phyloP scores from a whole-genome alignment of 2,797 vertebrate species.

The Amblyraja radiata region DNA sequence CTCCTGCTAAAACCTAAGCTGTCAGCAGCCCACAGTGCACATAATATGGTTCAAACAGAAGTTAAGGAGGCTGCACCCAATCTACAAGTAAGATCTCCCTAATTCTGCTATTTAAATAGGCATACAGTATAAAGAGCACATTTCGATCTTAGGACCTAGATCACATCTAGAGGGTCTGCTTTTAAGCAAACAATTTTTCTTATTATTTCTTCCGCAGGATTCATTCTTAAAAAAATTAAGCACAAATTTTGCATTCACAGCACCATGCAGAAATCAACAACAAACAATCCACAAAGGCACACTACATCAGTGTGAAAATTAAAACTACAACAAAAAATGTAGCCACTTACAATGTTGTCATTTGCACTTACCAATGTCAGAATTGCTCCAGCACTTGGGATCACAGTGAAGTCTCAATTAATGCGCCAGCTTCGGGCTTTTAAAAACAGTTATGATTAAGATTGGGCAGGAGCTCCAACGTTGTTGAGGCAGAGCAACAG shows the following conservation, averaged over 20 bases:
- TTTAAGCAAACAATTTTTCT: not conserved
- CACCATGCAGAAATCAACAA: not conserved
- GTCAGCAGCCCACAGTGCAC: not conserved
- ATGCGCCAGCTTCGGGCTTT: not conserved
- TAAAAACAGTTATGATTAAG: not conserved
- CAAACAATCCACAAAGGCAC: not conserved
- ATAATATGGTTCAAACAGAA: not conserved
- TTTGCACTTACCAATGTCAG: not conserved
- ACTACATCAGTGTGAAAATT: conserved; percentile 5
- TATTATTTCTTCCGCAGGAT: not conserved
- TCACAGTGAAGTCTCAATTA: not conserved
- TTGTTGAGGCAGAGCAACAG: not conserved
- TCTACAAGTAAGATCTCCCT: not conserved
- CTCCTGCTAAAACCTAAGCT: not conserved
- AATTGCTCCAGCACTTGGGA: not conserved
- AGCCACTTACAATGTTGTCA: not conserved
- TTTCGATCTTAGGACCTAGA: not conserved
- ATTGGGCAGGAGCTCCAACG: not conserved
- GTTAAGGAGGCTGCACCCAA: not conserved
- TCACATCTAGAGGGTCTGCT: not conserved
- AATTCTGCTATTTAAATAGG: not conserved
- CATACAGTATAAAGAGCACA: too few species aligned
- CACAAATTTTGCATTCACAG: not conserved
- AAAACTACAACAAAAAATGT: not conserved
- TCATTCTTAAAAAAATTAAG: not conserved